These are phyloP conservation scores for Ophioninae sp. DNA, from an alignment of 2,888 invertebrate genomes.

Conservation along the genomic window DNA sequence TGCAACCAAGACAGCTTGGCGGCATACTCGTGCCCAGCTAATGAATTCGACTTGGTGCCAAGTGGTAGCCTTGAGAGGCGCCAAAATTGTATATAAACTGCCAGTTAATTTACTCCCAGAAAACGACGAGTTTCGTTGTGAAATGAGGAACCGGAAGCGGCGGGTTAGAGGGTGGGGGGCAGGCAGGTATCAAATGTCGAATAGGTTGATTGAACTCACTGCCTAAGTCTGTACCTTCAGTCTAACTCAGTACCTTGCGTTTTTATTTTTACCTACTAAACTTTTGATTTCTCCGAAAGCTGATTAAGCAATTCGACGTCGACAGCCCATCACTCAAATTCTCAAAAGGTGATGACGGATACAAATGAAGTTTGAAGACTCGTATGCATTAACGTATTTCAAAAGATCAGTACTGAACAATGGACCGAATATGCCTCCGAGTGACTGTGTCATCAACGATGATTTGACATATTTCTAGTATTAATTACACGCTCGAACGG, in stretches of 20 bases:
- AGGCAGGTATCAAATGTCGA: constrained; percentile 11
- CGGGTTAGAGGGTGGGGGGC: no score
- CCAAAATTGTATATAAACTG: constrained; percentile 38
- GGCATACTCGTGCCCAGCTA: constrained; percentile 31
- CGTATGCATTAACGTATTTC: constrained; percentile 11
- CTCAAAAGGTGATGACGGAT: constrained; percentile 3
- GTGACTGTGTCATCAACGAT: constrained; percentile 8
- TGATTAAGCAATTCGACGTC: neutral
- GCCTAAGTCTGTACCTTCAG: neutral
- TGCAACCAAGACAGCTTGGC: constrained; percentile 15
- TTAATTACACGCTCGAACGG: constrained; percentile 18
- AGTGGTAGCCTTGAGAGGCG: constrained; percentile 33
- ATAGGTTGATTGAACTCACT: constrained; percentile 2
- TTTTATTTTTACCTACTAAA: neutral
- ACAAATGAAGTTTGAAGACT: constrained; percentile 3
- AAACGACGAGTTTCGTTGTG: constrained; percentile 4
- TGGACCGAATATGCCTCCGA: constrained; percentile 2
- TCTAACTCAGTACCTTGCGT: no score
- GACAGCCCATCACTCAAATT: neutral
- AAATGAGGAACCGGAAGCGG: no score
- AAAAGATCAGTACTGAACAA: constrained; percentile 21
- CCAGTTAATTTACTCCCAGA: constrained; percentile 24
- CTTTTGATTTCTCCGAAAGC: no score
- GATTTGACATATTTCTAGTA: neutral
- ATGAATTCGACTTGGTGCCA: constrained; percentile 57